Evolutionary conservation across 2,888 invertebrate genomes (phyloP).

Genomic region (Acheta domesticus): DNA sequence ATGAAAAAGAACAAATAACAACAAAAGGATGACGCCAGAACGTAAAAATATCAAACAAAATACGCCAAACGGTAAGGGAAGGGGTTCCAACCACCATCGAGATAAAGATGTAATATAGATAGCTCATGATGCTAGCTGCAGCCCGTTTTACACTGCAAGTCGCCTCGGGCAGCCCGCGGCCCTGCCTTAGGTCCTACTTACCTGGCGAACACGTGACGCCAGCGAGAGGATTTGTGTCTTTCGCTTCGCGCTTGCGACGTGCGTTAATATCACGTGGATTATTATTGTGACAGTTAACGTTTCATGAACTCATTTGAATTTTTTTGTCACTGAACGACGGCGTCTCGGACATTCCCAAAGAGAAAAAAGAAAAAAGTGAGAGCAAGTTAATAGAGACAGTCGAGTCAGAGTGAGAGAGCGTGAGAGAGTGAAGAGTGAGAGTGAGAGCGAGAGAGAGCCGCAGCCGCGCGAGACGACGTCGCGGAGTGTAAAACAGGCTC

Average conservation of each 20-base stretch:
- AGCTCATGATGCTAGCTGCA: conserved; percentile 18
- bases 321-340: background rate
- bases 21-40: background rate
- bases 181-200: background rate
- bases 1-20: background rate
- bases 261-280: conserved; percentile 11
- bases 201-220: conserved; percentile 9
- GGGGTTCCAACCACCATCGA: background rate
- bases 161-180: conserved; percentile 18
- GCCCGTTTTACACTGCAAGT: conserved; percentile 11
- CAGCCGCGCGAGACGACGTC: conserved; percentile 18
- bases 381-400: background rate
- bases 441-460: conserved; percentile 1
- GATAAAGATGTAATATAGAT: conserved; percentile 6
- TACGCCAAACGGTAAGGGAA: conserved; percentile 5
- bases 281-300: background rate
- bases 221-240: background rate
- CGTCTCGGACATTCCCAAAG: conserved; percentile 18
- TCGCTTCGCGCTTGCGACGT: background rate
- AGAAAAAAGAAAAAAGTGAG: background rate
- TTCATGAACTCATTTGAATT: background rate
- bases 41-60: background rate
- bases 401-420: conserved; percentile 1
- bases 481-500: conserved; percentile 18
- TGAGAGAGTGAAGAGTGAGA: conserved; percentile 3